Percentiles rank a stretch among this genome's conserved stretches.
phyloP scores from a whole-genome alignment of 1,140 invertebrate genomes.

The Protaetia brevitarsis region DNA sequence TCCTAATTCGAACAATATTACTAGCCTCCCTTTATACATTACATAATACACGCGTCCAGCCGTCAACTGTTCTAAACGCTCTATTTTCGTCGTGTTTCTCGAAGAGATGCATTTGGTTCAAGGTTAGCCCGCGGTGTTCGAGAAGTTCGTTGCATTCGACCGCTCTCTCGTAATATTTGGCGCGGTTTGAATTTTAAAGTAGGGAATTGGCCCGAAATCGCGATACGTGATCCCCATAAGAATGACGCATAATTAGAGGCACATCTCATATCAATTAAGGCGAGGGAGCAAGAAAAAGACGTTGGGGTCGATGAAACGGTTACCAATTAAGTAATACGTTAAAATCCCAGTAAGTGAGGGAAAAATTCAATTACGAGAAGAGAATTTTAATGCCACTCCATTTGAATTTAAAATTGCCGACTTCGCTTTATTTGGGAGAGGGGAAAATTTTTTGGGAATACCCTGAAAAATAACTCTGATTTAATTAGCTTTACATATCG shows the following conservation, averaged over 20 bases:
- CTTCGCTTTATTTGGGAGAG: neutral
- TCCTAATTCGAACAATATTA: neutral
- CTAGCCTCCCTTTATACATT: neutral
- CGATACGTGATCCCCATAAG: neutral
- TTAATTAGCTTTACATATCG: no score
- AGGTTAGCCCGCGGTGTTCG: neutral
- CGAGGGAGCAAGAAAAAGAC: neutral
- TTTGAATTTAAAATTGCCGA: neutral
- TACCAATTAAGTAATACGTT: neutral
- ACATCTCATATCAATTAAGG: neutral
- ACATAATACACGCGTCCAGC: neutral
- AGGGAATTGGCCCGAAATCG: neutral
- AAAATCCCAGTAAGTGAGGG: neutral
- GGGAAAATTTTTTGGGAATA: neutral
- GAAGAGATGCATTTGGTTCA: constrained; percentile 1
- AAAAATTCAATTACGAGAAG: neutral
- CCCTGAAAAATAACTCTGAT: neutral
- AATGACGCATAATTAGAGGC: neutral
- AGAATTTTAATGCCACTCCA: neutral
- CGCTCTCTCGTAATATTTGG: neutral
- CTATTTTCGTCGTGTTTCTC: constrained; percentile 3
- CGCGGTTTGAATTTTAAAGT: neutral
- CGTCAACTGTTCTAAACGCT: neutral
- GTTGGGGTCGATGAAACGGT: neutral
- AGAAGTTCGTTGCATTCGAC: neutral